Evolutionary conservation across 2,797 vertebrate species (phyloP), one percentile per base, ranked within the genome.

Genomic region (Lepilemur ruficaudatus): DNA sequence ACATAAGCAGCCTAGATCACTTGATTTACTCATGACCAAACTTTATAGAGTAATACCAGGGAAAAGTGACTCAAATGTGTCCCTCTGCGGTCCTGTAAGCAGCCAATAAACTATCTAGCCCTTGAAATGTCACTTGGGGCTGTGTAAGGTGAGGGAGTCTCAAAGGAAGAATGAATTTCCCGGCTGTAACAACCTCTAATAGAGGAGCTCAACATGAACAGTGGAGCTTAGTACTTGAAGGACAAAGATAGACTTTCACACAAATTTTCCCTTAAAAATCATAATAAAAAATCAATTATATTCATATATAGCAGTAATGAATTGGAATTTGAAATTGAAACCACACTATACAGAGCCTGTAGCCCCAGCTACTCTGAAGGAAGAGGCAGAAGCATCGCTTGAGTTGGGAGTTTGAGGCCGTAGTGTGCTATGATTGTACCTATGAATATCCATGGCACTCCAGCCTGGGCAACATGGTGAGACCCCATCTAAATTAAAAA

Each of bases 121-220:
- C 76, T 96, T 92, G 96, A 97, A 96, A 93, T 93, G 86, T 70
- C 95, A 85, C 96, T 89, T 84, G 97, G 96, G 91, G 93, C 94
- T 75, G 91, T 78, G 8, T 61, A 96, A 96, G 92, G 93, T 91
- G 89, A 96, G 72, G 63, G 72, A 65, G 46, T 89, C 97, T 97
- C 91, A 79, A 88, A 97, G 92, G 88, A 97, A 91, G 95, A 97
- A 94, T 81, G 67, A 55, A 91, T 76, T 73, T 92, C 96, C 72
- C 95, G 97, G 65, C 94, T 97, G 55, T 85, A 95, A 96, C 22
- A 50, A 38, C 41, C 17, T n/a, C 61, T 93, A 97, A 92, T 35
- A 84, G 70, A 97, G 72, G 85, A 95, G 61, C 72, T 94, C 76
- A 95, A 12, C 25, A 52, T 0, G 12, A 43, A 67, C 12, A 28